Evolutionary conservation across 2,888 invertebrate genomes (phyloP).

Genomic region (Seira ritae): DNA sequence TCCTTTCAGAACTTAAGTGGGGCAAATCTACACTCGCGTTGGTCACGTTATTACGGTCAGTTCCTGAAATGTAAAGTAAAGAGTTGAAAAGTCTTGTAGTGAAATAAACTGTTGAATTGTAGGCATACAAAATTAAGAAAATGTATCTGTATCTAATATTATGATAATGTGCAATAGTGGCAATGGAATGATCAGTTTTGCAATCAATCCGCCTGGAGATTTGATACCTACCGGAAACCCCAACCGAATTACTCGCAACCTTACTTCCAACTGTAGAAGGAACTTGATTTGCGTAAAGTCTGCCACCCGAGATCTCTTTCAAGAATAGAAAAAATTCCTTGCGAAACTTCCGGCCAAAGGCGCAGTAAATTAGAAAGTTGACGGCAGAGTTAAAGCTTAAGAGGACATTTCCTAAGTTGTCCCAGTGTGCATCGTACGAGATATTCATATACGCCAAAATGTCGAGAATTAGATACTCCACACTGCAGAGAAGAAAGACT

Average conservation of each 20-base stretch:
- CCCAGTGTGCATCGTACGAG: constrained; percentile 62
- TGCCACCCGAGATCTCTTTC: constrained; percentile 42
- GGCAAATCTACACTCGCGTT: constrained; percentile 36
- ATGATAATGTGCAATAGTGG: too few relatives aligned
- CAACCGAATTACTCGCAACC: constrained; percentile 33
- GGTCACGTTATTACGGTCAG: constrained; percentile 19
- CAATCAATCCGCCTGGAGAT: not conserved
- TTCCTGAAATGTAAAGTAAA: constrained; percentile 48
- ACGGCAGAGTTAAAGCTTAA: constrained; percentile 69
- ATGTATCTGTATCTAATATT: not conserved
- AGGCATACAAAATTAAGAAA: constrained; percentile 27
- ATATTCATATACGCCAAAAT: constrained; percentile 52
- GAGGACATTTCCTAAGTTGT: constrained; percentile 67
- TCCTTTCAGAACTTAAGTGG: not conserved
- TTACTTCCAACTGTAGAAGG: constrained; percentile 17
- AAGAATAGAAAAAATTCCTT: constrained; percentile 63
- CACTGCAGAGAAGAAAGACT: constrained; percentile 66
- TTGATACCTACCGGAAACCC: constrained; percentile 42
- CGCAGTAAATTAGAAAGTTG: constrained; percentile 72
- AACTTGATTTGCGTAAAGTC: constrained; percentile 13
- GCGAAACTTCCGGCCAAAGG: constrained; percentile 69
- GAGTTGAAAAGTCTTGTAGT: constrained; percentile 48
- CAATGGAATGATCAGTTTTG: too few relatives aligned
- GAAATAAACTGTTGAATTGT: constrained; percentile 10
- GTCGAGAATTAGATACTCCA: constrained; percentile 66